Evolutionary conservation across 1,140 invertebrate species (phyloP), one percentile per base, ranked within the genome.

Genomic region (Carcinoscorpius rotundicauda): DNA sequence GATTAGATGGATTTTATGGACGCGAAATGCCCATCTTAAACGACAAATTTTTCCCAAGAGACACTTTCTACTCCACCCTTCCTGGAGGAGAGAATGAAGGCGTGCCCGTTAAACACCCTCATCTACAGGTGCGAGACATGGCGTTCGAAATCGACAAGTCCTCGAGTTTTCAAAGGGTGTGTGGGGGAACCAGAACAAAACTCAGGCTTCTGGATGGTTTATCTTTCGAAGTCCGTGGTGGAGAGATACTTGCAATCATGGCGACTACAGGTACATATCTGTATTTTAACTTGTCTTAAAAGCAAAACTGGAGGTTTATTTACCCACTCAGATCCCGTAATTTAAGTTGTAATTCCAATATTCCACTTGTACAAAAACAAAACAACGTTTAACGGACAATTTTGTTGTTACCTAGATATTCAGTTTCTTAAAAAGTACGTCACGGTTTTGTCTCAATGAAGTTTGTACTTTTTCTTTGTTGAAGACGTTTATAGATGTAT

Each of bases 241-340:
- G 91, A 4, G 93, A 97, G 78, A 83, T 96, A 9, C 76, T 97
- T 64, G 91, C 90, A 1, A 81, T 97, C 8, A 86, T 97, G 84
- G 85, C 92, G 0, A 96, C 93, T 0, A 77, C 74, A 60, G 80
- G 81, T 82, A 71, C 77, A 74, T 69, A 51, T 29, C 52, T 4
- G 4, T 29, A 29, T 29, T 29, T 29, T 29, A 29, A 29, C 29
- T 29, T 29, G 29, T 2, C 29, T 29, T 29, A 29, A 29, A 29
- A 29, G 29, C 29, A 29, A 29, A 29, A 29, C 29, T 29, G 29
- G 29, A 29, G 29, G 29, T 29, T 29, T 29, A 29, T 29, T 29
- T 29, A 29, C 29, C 29, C 29, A 29, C 29, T 29, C 0, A 29
- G 2, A 29, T n/a, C 29, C 29, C 29, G 29, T n/a, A n/a, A n/a